Evolutionary conservation across 2,113 vertebrate species (phyloP).

Genomic region (Poicephalus gulielmi): DNA sequence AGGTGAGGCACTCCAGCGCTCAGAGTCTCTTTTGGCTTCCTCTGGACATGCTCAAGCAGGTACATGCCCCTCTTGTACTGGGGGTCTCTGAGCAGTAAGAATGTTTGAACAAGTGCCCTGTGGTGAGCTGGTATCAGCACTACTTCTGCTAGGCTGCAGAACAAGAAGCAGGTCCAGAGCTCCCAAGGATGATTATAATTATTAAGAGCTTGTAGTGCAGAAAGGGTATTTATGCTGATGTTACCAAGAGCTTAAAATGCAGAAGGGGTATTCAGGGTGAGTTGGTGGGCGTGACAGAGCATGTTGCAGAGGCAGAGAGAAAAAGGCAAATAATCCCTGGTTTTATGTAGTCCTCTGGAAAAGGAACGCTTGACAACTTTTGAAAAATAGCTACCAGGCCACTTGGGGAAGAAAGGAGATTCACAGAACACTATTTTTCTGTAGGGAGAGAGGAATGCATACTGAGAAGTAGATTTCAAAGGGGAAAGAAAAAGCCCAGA

Average conservation of each 20-base stretch:
- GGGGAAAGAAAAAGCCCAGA: background rate
- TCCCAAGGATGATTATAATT: background rate
- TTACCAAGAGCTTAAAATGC: background rate
- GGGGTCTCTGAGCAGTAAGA: background rate
- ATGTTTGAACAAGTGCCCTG: fast-evolving
- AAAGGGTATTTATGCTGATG: background rate
- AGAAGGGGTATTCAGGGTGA: background rate
- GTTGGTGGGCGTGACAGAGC: background rate
- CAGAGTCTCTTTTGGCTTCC: background rate
- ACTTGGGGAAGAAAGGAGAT: background rate
- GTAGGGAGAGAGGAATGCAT: background rate
- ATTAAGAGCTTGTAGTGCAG: background rate
- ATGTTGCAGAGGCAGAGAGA: background rate
- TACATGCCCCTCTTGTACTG: background rate
- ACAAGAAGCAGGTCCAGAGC: background rate
- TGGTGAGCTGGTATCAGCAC: background rate
- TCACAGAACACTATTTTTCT: background rate
- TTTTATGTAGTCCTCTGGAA: background rate
- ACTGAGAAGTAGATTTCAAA: background rate
- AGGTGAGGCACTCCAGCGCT: background rate
- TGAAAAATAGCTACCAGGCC: background rate
- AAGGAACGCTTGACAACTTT: background rate
- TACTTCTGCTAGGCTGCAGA: background rate
- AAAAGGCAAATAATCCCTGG: background rate
- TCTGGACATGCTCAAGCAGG: background rate